Conservation (phyloP, 2,888 invertebrate species). For the Tetropium fuscum region DNA sequence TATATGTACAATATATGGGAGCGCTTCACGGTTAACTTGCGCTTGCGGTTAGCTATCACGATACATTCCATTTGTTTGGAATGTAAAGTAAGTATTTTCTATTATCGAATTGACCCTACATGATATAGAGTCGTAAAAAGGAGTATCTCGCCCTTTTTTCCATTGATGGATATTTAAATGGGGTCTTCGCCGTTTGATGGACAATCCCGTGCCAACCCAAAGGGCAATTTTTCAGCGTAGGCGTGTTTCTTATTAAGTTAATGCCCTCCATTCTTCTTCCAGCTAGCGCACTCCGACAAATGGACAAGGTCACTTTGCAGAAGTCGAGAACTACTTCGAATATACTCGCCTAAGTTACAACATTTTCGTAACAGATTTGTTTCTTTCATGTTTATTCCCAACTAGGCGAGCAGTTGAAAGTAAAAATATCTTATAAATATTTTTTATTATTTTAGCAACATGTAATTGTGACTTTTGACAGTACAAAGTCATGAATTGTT, state of each 20-base stretch:
- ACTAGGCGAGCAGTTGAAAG: no score
- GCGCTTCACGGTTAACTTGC: conserved; percentile 12
- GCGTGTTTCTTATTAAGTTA: conserved; percentile 6
- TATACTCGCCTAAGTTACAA: no score
- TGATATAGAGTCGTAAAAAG: conserved; percentile 1
- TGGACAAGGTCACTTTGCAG: no score
- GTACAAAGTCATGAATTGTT: no score
- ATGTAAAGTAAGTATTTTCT: conserved; percentile 13
- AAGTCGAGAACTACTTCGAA: no score
- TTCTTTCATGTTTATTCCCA: no score
- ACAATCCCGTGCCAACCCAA: not conserved
- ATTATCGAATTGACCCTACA: conserved; percentile 10
- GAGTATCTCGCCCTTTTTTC: not conserved
- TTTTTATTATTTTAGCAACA: no score
- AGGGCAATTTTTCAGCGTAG: not conserved
- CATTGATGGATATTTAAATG: conserved; percentile 6
- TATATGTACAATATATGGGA: conserved; percentile 4
- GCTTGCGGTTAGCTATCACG: not conserved
- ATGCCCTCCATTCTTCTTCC: not conserved
- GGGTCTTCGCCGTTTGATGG: not conserved
- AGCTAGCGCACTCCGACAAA: no score
- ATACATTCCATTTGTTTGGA: conserved; percentile 4
- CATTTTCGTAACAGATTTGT: no score
- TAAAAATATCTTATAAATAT: no score
- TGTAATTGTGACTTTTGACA: no score